A percentile compares a stretch with the other conserved stretches of the same genome.
These are phyloP conservation scores for Neosilurus hyrtlii DNA, from an alignment of 2,797 vertebrate species.

Conservation along the genomic window DNA sequence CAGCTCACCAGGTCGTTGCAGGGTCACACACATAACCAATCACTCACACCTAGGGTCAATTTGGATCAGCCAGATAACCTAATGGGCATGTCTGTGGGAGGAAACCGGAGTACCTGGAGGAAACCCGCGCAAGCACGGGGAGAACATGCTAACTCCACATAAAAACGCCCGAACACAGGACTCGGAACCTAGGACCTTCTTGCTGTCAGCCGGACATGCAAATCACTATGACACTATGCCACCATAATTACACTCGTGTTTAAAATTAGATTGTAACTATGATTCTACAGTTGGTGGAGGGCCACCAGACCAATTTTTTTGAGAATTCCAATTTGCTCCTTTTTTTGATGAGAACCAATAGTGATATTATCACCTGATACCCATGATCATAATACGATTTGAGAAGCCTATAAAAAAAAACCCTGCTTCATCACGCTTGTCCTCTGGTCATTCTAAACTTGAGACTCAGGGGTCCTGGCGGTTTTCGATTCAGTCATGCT, in stretches of 20 bases:
- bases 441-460: background rate
- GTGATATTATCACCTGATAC: slow-evolving; percentile 7
- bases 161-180: too few relatives aligned
- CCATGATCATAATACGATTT: background rate
- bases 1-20: too few relatives aligned
- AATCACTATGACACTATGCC: too few relatives aligned
- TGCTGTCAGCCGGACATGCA: too few relatives aligned
- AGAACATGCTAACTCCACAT: too few relatives aligned
- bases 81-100: too few relatives aligned
- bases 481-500: background rate
- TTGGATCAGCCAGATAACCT: too few relatives aligned
- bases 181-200: too few relatives aligned
- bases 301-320: background rate
- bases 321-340: background rate
- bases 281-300: background rate
- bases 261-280: background rate
- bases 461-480: background rate
- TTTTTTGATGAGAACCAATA: background rate
- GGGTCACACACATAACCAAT: too few relatives aligned
- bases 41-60: too few relatives aligned
- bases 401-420: background rate
- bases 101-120: too few relatives aligned
- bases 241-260: background rate
- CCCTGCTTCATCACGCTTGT: background rate
- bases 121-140: too few relatives aligned